phyloP scores from a whole-genome alignment of 2,797 vertebrate species.

The Neopelma chrysocephalum region DNA sequence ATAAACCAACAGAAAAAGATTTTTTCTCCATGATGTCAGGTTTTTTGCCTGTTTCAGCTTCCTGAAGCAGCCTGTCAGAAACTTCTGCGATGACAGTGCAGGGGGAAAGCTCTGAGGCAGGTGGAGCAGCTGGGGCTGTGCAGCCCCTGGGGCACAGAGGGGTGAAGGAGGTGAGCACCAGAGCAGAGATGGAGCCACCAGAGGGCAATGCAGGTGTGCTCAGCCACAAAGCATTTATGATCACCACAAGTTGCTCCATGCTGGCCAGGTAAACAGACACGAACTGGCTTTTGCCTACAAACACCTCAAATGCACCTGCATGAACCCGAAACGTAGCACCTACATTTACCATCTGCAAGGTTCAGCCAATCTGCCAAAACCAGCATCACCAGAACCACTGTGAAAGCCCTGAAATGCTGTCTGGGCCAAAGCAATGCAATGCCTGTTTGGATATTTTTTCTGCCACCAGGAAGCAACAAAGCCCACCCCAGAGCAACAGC shows the following conservation, averaged over 20 bases:
- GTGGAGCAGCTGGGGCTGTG: background rate
- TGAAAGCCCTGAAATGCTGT: background rate
- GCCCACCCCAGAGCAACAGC: background rate
- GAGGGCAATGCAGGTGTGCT: background rate
- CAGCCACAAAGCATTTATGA: background rate
- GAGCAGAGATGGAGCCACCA: background rate
- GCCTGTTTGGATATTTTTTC: background rate
- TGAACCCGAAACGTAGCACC: background rate
- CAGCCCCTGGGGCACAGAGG: accelerated
- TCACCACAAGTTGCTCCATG: background rate
- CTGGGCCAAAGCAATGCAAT: background rate
- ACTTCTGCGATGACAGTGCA: background rate
- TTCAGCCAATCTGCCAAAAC: background rate
- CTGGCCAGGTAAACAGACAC: background rate
- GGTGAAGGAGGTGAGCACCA: background rate
- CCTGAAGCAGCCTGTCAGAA: background rate
- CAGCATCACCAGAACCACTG: background rate
- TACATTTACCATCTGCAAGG: background rate
- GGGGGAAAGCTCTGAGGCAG: background rate
- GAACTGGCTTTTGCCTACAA: background rate
- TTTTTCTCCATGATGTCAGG: background rate
- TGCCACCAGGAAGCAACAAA: background rate
- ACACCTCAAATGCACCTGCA: background rate
- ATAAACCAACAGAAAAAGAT: background rate
- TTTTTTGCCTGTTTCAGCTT: background rate